Evolutionary conservation across 2,113 vertebrate species (phyloP), one percentile per base, ranked within the genome.

Genomic region (Vulpes vulpes): DNA sequence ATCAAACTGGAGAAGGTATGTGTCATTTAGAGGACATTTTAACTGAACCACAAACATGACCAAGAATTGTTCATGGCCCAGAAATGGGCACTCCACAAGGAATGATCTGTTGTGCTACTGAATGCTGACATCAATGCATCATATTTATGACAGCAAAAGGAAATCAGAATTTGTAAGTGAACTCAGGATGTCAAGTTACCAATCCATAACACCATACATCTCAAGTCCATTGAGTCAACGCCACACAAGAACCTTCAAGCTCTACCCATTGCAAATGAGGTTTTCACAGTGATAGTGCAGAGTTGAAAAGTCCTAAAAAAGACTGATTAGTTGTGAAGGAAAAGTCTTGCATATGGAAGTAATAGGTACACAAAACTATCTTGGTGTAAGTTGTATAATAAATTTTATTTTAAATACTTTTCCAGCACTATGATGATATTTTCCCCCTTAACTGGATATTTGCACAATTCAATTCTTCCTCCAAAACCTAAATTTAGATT

Each of bases 401-500:
- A n/a, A 76, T 94, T 84, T 90, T 80, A 91, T 65, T 93, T 91
- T 90, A 60, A 80, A 78, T 51, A 84, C 2, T 78, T 76, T 55
- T 78, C 11, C 7, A 57, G 81, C 12, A 91, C 8, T 83, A 16
- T 55, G 53, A 27, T 79, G n/a, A 57, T 76, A 62, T 53, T 25
- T 65, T 11, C 0, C 7, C 16, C 27, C 43, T 92, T 84, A 95
- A 71, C 32, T 94, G 8, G 73, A 55, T 94, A 43, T 73, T 59
- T 74, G 2, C 16, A 64, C 38, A 95, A 71, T 94, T 94, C 7
- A 95, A n/a, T 93, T 95, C 16, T 38, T 95, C 15, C 67, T 93
- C 22, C 7, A 62, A 95, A 92, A 84, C 49, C 49, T 49, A 85
- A 84, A 91, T 88, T 92, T 95, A 55, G 60, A 8, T 5, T 35